phyloP scores from a whole-genome alignment of 2,797 vertebrate species.

The Dicrostonyx torquatus region DNA sequence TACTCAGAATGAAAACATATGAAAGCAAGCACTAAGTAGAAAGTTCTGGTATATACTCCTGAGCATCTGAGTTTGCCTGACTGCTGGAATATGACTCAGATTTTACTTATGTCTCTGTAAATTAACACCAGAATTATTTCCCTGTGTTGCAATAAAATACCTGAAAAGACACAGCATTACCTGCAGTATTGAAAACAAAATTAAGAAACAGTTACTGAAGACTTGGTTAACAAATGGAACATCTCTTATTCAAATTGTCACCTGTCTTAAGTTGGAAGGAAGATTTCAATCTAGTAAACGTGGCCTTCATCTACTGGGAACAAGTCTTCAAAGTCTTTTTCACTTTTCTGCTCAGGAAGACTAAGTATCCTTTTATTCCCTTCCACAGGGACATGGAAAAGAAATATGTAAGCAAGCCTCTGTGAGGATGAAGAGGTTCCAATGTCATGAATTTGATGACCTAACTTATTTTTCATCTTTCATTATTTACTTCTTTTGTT shows the following conservation, averaged over 20 bases:
- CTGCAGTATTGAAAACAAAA: background rate
- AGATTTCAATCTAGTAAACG: background rate
- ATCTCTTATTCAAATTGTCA: background rate
- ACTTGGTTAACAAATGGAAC: background rate
- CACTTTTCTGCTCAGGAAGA: background rate
- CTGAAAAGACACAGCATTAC: background rate
- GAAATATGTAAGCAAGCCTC: background rate
- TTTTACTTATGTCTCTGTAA: background rate
- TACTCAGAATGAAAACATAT: background rate
- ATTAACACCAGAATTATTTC: background rate
- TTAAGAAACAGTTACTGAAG: background rate
- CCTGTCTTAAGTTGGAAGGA: background rate
- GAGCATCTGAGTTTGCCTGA: background rate
- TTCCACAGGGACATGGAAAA: background rate
- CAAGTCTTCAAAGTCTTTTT: background rate
- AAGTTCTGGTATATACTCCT: background rate
- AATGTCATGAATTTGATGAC: background rate
- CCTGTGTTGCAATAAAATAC: background rate
- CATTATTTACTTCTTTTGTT: background rate
- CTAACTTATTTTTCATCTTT: background rate
- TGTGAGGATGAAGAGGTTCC: background rate
- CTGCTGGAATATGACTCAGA: background rate
- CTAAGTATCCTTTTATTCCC: background rate
- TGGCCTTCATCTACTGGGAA: background rate
- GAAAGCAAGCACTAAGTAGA: background rate